Base-by-base conservation (phyloP, 2,888 invertebrate species). In the Drepanosiphum platanoidis region DNA sequence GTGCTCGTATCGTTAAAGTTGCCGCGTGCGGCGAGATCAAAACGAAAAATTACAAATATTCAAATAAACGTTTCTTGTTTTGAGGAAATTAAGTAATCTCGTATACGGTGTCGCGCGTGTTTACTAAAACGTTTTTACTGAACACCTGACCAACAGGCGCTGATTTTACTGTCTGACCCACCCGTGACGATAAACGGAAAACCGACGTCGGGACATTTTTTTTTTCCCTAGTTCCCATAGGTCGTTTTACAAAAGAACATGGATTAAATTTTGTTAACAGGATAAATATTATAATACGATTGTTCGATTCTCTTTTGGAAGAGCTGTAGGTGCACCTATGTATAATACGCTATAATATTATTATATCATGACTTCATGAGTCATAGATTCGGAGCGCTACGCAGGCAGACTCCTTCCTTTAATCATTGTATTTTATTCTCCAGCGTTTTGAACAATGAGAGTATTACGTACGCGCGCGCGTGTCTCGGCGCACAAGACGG, bases 381-480 rank as follows among this genome's bases (percentile, higher is more conserved):
- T 79, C 68, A 32, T 66, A 61, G 72, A 72, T 61, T 71, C 18
- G 1, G 77, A 36, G n/a, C 36, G 34, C n/a, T n/a, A n/a, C n/a
- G n/a, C 75, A 61, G 52, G 27, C 30, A 11, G 30, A 64, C 80
- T 70, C n/a, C 34, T 2, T 32, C 5, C 27, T 52, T 64, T 71
- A 81, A 82, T 72, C 61, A 15, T 82, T 82, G 82, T 82, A 22
- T 81, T 72, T 71, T 32, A 39, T 58, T 74, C 71, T 61, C 0
- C 18, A n/a, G n/a, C 42, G 3, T 7, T 42, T 42, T 36, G n/a
- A 82, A 82, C 82, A 82, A 82, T 82, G 42, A 71, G 34, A 46
- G 74, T 61, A 15, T n/a, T 18, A 42, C 18, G 18, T 61, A n/a
- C 22, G 5, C 22, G 22, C 13, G 32, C 27, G 64, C 34, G 70